Conservation (phyloP, 1,140 invertebrate species). For the Pentalonia nigronervosa region DNA sequence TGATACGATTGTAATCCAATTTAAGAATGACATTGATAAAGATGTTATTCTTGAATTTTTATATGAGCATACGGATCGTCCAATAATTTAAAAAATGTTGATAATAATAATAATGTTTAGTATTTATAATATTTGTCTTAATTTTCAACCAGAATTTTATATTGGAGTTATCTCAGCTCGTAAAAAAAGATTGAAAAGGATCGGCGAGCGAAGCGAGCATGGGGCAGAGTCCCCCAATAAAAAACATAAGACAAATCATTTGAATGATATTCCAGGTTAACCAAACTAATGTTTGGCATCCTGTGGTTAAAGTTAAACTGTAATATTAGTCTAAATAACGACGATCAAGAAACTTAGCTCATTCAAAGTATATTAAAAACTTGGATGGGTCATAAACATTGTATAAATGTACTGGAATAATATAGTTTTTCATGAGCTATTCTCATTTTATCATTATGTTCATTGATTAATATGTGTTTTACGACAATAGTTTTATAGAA, state of each 20-base stretch:
- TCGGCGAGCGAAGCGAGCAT: not conserved
- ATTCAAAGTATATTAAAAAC: constrained; percentile 1
- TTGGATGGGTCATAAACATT: not conserved
- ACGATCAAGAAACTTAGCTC: not conserved
- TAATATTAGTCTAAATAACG: not conserved
- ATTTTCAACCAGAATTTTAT: not conserved
- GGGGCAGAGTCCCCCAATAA: not conserved
- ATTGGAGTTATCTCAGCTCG: not conserved
- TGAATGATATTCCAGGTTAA: not conserved
- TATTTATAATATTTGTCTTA: not conserved
- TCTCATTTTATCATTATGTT: not conserved
- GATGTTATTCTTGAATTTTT: too few relatives aligned
- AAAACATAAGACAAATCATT: not conserved
- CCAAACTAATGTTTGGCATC: not conserved
- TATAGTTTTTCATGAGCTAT: not conserved
- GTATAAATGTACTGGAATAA: not conserved
- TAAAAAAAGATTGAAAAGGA: not conserved
- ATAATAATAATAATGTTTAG: not conserved
- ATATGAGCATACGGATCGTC: too few relatives aligned
- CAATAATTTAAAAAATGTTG: too few relatives aligned
- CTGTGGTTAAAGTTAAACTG: too few relatives aligned
- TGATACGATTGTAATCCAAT: too few relatives aligned
- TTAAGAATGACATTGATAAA: too few relatives aligned
- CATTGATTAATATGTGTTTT: not conserved
- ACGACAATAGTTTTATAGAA: not conserved